Percentiles rank a stretch among this genome's conserved stretches.
These are phyloP conservation scores for Ophonus ardosiacus DNA, from an alignment of 2,888 invertebrate genomes.

Conservation along the genomic window DNA sequence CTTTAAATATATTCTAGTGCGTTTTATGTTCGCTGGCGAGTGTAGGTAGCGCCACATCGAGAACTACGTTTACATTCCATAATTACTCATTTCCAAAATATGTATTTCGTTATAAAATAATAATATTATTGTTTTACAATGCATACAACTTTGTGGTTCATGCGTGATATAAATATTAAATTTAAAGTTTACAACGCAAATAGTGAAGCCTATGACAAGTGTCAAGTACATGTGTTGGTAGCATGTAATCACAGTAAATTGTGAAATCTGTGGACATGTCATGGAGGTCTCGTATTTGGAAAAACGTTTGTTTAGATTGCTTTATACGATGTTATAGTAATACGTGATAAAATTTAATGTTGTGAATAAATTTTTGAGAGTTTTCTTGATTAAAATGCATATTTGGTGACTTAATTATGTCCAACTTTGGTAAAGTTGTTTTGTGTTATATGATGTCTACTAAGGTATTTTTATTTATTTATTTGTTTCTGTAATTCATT, in stretches of 20 bases:
- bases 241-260: constrained; percentile 24
- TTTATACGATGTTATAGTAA: constrained; percentile 49
- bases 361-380: constrained; percentile 41
- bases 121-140: not conserved
- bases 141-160: not conserved
- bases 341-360: constrained; percentile 43
- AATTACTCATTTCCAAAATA: not conserved
- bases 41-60: not conserved
- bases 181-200: not conserved
- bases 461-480: constrained; percentile 41
- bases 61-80: constrained; percentile 33
- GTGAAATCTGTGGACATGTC: constrained; percentile 54
- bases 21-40: not conserved
- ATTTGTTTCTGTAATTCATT: constrained; percentile 16
- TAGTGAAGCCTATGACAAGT: not conserved
- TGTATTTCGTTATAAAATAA: not conserved
- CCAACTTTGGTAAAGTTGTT: constrained; percentile 44
- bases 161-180: not conserved
- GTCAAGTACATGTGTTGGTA: not conserved
- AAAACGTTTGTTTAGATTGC: constrained; percentile 42
- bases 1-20: not conserved
- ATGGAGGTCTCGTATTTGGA: constrained; percentile 56
- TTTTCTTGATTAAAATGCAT: constrained; percentile 39
- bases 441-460: constrained; percentile 27
- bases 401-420: constrained; percentile 30